Evolutionary conservation across 2,888 invertebrate genomes (phyloP).

Genomic region (Brenthis hecate): DNA sequence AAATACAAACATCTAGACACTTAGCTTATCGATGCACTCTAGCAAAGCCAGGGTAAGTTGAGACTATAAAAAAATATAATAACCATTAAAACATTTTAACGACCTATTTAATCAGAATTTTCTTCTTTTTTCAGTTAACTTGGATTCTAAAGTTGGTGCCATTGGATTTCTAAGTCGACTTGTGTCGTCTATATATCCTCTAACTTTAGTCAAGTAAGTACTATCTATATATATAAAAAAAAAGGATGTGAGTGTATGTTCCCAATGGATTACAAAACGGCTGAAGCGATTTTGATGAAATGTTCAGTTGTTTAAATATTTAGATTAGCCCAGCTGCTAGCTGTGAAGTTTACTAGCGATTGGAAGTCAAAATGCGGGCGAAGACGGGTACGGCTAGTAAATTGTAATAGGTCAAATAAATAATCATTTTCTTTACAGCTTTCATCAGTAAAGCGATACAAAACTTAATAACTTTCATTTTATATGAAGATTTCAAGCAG

Average conservation of each 20-base stretch:
- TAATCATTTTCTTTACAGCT: too few species aligned
- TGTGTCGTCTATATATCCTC: constrained; percentile 72
- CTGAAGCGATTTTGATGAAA: too few species aligned
- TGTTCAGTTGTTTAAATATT: too few species aligned
- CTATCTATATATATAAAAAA: not conserved
- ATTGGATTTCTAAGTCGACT: constrained; percentile 93
- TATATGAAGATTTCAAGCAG: too few species aligned
- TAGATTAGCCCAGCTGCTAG: too few species aligned
- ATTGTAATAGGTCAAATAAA: not conserved
- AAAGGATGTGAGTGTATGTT: not conserved
- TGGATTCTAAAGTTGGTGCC: constrained; percentile 93
- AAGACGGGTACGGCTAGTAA: not conserved
- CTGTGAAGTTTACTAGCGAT: too few species aligned
- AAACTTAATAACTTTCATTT: not conserved
- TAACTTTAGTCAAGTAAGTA: constrained; percentile 73
- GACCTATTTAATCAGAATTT: not conserved
- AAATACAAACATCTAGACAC: too few species aligned
- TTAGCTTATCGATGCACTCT: too few species aligned
- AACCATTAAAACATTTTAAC: not conserved
- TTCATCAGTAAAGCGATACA: too few species aligned
- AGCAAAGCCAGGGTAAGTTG: too few species aligned
- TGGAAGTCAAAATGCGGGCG: not conserved
- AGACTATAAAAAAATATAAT: too few species aligned
- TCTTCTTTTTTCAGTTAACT: constrained; percentile 87
- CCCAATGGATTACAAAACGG: not conserved